Evolutionary conservation across 2,113 vertebrate species (phyloP), one percentile per base, ranked within the genome.

Genomic region (Dicerorhinus sumatrensis): DNA sequence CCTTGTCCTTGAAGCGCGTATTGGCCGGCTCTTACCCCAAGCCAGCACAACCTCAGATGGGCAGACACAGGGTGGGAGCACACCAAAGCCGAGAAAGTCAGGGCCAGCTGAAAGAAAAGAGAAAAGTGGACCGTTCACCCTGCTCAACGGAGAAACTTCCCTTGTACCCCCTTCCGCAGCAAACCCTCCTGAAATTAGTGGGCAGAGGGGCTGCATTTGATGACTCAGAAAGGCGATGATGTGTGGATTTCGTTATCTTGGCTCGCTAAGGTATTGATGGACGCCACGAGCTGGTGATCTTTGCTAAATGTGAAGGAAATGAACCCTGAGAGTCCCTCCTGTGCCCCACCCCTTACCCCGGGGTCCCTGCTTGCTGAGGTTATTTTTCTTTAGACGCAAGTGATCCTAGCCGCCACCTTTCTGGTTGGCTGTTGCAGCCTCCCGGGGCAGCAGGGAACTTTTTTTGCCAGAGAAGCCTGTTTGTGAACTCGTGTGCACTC

Each of bases 381-480:
- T n/a, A n/a, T 75, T 77, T 69, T 76, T 72, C 84, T 80, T 73
- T 36, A 60, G 20, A 10, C 17, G 27, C 80, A 14, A 25, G 4
- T 31, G 23, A 39, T 9, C 14, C 0, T 12, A 91, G 70, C 56
- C 0, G 3, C 42, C 0, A 2, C 36, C 69, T 65, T 56, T 62
- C 79, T 79, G 79, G n/a, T 31, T 25, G 58, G 27, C 54, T 70
- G 42, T n/a, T 76, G 42, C 2, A 65, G 80, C 56, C 33, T 89
- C 56, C 3, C 0, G 0, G 36, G 36, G 76, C n/a, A 79, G 90
- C 29, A 16, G 51, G 75, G 56, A 85, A 20, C 62, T 42, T 33
- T 29, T 39, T 92, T 39, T 80, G 12, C 51, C 9, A 48, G 31
- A 92, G 83, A 54, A 96, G 42, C 46, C 60, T 87, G 70, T 65